Evolutionary conservation across 2,888 invertebrate genomes (phyloP), one percentile per base, ranked within the genome.

Genomic region (Hymenopus coronatus): DNA sequence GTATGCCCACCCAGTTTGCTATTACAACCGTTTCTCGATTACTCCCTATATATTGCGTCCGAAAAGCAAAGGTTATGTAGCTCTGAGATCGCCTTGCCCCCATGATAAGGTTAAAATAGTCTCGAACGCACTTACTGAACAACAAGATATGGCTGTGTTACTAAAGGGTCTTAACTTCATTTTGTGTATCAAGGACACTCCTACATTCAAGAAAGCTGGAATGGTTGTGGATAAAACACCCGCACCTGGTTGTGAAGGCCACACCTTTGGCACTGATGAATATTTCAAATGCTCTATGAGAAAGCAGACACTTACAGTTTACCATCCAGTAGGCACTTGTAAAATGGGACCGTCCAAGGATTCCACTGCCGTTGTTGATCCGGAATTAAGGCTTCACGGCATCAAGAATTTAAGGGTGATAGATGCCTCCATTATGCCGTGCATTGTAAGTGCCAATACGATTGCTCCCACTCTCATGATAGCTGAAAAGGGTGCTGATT

Each of bases 401-500:
- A 94, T 97, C 0, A 95, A 96, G 90, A 97, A 97, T 0, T 93
- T 98, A 9, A 94, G 98, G 25, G 97, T 98, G 0, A 96, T 97
- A 90, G 97, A 98, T 92, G 97, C 97, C 0, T 97, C 97, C 89
- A 96, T 97, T 28, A 97, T 98, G 97, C 98, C 97, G 0, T 97
- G 95, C 91, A 93, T 97, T 90, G 97, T 97, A 0, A 97, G 97
- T 91, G 97, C 97, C 0, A 97, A 98, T 91, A 97, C 97, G 0
- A 97, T 97, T 92, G 97, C 97, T 0, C 97, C 97, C 0, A 95
- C 95, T 0, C 97, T 98, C 46, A 98, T 98, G 98, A 96, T 98
- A 85, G 98, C 96, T 0, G 98, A 98, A 92, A 98, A 98, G 92
- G 98, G 97, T 0, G 95, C 98, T 20, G 98, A 98, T 92, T 95